Base-by-base conservation (phyloP, 2,888 invertebrate genomes). In the Aethes cnicana region DNA sequence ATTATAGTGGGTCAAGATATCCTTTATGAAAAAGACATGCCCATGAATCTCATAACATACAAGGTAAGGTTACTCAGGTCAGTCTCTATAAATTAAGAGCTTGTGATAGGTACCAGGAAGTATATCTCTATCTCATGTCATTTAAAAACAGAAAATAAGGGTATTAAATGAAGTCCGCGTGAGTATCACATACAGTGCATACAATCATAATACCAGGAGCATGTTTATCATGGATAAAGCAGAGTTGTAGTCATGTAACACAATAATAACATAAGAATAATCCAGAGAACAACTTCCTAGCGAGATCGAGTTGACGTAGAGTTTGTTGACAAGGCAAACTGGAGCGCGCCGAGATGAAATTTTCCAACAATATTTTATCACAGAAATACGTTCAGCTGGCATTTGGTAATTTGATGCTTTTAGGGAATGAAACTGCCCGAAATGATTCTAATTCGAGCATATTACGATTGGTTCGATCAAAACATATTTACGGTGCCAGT, bases 321-420 rank as follows among this genome's bases (percentile, higher is more conserved):
- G 41, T 21, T 28, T 48, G 49, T 56, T 49, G 44, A 46, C 47
- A 52, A 54, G 54, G 58, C 62, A 67, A 71, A 72, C 70, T 54
- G 61, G 59, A 62, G 62, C 57, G 55, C 56, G 54, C 46, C 60
- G 52, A 55, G 60, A 61, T 62, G 55, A 59, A 60, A 64, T 61
- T 63, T 61, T 60, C 57, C 54, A 62, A 66, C 60, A 66, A 65
- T 61, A 66, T 61, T 61, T 58, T 59, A 54, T 39, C 43, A 39
- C 55, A 54, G 41, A 62, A 63, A 63, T 59, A 54, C 55, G 49
- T 50, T 54, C 54, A 36, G 17, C 18, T 17, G 52, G 32, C 25
- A 54, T 18, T 53, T 47, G 37, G 54, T 48, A 43, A 46, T 43
- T 47, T 57, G 55, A 42, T 35, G 30, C 47, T 55, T 12, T 50